Percentiles rank a stretch among this genome's conserved stretches.
phyloP scores from a whole-genome alignment of 2,113 vertebrate species.

The Sorex fumeus region DNA sequence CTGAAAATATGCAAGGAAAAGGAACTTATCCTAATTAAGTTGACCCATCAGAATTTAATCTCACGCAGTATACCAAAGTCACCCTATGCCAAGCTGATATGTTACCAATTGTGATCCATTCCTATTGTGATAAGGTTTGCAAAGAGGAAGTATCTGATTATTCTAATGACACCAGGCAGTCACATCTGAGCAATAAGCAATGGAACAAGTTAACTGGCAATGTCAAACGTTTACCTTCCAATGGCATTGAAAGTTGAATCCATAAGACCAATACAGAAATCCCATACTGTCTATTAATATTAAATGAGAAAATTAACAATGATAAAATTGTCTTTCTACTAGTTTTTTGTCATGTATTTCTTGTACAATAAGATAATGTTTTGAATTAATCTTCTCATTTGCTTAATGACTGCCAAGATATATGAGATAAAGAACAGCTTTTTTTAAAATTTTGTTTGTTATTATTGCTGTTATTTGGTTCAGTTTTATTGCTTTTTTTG shows the following conservation, averaged over 20 bases:
- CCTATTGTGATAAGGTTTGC: neutral
- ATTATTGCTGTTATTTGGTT: no score
- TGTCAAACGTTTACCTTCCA: neutral
- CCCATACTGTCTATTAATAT: neutral
- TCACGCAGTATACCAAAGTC: fast-evolving
- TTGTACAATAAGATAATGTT: neutral
- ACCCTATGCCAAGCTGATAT: fast-evolving
- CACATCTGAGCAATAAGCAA: neutral
- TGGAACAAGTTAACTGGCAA: neutral
- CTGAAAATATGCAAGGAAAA: neutral
- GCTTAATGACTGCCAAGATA: conserved; percentile 12
- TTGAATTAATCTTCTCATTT: neutral
- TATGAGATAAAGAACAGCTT: neutral
- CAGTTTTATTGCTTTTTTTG: no score
- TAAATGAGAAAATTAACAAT: conserved; percentile 10
- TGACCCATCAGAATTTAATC: neutral
- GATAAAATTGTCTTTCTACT: neutral
- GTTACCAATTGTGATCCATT: neutral
- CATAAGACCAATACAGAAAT: neutral
- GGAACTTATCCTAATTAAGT: neutral
- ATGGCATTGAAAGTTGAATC: neutral
- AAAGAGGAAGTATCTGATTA: neutral
- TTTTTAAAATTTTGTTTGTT: neutral
- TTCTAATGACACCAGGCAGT: no score
- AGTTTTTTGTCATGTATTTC: neutral